Evolutionary conservation across 2,797 vertebrate species (phyloP), one percentile per base, ranked within the genome.

Genomic region (Monodelphis domestica): DNA sequence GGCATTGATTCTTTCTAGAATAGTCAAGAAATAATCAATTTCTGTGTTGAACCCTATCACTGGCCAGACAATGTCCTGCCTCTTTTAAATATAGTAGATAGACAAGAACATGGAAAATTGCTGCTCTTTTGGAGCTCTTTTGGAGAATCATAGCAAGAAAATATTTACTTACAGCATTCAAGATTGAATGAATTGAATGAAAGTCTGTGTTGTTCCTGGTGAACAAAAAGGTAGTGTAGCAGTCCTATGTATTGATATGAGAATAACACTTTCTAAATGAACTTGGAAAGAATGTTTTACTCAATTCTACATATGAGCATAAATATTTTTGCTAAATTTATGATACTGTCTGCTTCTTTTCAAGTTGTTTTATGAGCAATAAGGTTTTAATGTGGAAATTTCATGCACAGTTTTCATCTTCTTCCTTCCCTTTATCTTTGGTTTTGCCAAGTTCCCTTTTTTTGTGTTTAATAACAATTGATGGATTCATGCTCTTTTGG

Each of bases 371-470:
- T 97, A 97, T 95, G 96, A 98, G 93, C 63, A 5, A 98, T 98
- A 97, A 15, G 56, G 96, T 98, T 98, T 98, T 98, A 98, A 98
- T 98, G 98, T 98, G 98, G 98, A 98, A 98, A 98, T 98, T 98
- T 98, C 97, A 97, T 84, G 94, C 94, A 96, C 98, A 96, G 95
- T 30, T 98, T 97, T 97, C 95, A 29, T 94, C 26, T 54, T 97
- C 96, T 95, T 98, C 93, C 96, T 96, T 97, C 93, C 53, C 91
- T 96, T 95, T 51, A 12, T 53, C 94, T 91, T 95, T 54, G 26
- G 30, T 57, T 78, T 95, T 97, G 97, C 98, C 98, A 98, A 98
- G 97, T 97, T 97, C 96, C 97, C 91, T 96, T 98, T 45, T 78
- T 78, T 97, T 97, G 94, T 95, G 94, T 98, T 98, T 90, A 96